Conservation (phyloP, 2,888 invertebrate genomes). For the Drosophila affinis region DNA sequence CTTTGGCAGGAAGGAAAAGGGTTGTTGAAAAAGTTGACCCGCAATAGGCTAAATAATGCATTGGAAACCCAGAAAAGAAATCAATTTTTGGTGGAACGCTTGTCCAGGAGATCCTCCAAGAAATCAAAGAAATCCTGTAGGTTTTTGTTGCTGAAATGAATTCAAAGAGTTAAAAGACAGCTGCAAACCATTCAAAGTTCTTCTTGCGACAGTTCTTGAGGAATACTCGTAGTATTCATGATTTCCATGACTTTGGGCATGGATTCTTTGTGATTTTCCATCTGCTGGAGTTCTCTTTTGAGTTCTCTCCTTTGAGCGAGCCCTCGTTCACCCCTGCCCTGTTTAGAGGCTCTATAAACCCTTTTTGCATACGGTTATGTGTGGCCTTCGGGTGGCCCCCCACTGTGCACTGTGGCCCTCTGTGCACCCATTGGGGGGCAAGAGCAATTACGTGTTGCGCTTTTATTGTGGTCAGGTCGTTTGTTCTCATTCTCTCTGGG, state of each 20-base stretch:
- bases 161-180: not conserved
- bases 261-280: not conserved
- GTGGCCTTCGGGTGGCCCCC: too few species aligned
- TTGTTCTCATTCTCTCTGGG: slow-evolving; percentile 10
- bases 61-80: not conserved
- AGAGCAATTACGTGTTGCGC: slow-evolving; percentile 72
- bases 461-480: slow-evolving; percentile 53
- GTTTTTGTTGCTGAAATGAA: not conserved
- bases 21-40: not conserved
- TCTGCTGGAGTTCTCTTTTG: not conserved
- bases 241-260: not conserved
- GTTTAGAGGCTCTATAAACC: not conserved
- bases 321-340: not conserved
- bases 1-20: not conserved
- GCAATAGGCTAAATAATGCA: not conserved
- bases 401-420: not conserved
- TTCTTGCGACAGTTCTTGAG: too few species aligned
- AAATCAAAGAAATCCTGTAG: not conserved
- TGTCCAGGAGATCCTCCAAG: not conserved
- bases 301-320: not conserved
- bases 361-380: not conserved
- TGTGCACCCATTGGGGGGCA: slow-evolving; percentile 32
- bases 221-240: not conserved
- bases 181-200: not conserved
- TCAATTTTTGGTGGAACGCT: not conserved